Evolutionary conservation across 2,797 vertebrate genomes (phyloP).

Genomic region (Malurus splendens): DNA sequence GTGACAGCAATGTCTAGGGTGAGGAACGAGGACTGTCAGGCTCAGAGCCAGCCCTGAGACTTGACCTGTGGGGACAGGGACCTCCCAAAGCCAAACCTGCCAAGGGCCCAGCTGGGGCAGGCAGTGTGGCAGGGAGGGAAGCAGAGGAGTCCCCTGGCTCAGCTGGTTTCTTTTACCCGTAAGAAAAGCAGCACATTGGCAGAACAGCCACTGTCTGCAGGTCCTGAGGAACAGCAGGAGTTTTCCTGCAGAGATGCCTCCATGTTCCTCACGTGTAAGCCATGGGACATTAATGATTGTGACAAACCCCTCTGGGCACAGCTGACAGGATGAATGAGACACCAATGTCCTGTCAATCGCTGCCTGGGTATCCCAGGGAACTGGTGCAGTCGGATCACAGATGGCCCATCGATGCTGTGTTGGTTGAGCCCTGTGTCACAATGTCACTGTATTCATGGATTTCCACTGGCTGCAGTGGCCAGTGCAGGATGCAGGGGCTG

Average conservation of each 20-base stretch:
- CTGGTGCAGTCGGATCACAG: not conserved
- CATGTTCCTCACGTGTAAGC: rapidly evolving
- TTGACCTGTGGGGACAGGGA: rapidly evolving
- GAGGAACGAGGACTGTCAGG: not conserved
- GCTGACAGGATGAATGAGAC: not conserved
- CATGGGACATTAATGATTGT: not conserved
- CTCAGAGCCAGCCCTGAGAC: rapidly evolving
- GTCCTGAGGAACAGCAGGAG: not conserved
- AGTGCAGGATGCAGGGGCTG: not conserved
- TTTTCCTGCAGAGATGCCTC: not conserved
- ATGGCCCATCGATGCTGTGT: not conserved
- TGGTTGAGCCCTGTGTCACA: not conserved
- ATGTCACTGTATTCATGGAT: not conserved
- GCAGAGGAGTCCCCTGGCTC: not conserved
- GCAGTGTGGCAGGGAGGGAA: not conserved
- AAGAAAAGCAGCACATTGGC: not conserved
- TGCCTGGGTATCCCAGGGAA: not conserved
- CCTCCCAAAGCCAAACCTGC: rapidly evolving
- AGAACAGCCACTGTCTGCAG: not conserved
- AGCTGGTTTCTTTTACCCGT: rapidly evolving
- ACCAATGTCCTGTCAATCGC: rapidly evolving
- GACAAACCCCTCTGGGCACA: not conserved
- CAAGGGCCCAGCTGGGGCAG: rapidly evolving
- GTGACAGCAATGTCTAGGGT: too few relatives aligned
- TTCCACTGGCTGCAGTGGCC: not conserved